Evolutionary conservation across 2,797 vertebrate genomes (phyloP), one percentile per base, ranked within the genome.

Genomic region (Aldrovandia affinis): DNA sequence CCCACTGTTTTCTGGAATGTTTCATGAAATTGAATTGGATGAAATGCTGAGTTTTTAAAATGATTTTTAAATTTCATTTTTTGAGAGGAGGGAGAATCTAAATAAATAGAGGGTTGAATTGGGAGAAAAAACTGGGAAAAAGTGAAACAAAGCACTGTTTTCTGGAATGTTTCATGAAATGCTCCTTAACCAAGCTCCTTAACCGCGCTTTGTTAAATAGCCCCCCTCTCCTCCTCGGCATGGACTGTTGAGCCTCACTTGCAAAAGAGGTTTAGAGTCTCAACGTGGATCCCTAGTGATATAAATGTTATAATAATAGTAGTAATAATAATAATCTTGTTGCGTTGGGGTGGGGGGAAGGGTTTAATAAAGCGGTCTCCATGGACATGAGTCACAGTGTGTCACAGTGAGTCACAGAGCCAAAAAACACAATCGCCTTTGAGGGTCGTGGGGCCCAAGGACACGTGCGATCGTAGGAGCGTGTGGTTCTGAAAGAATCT

Each of bases 281-380:
- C 22, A 3, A n/a, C n/a, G 59, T 61, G 59, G n/a, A 20, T 25
- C 8, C 59, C 22, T 30, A 33, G 33, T 36, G 8, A 65, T 12
- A n/a, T 25, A 65, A 18, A 70, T 30, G 65, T 18, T 70, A 36
- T 36, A 20, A 33, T 70, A 39, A 70, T 33, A 70, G 12, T 63
- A 4, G 7, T n/a, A n/a, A n/a, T n/a, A n/a, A n/a, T n/a, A n/a
- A n/a, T n/a, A n/a, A 14, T 25, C 39, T 6, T 65, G 36, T 61
- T 68, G 22, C 55, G 22, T 81, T 10, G 20, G n/a, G 44, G 52
- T 50, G 55, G 39, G 54, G 30, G 30, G 65, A 33, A 14, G 80
- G 14, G 36, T 81, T 63, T 81, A 81, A 81, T 81, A 81, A 61
- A 68, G 20, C 65, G 47, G 39, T 18, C 80, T 81, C 65, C 7